These are phyloP conservation scores for Archips crataeganus DNA, from an alignment of 2,888 invertebrate species.

Conservation along the genomic window DNA sequence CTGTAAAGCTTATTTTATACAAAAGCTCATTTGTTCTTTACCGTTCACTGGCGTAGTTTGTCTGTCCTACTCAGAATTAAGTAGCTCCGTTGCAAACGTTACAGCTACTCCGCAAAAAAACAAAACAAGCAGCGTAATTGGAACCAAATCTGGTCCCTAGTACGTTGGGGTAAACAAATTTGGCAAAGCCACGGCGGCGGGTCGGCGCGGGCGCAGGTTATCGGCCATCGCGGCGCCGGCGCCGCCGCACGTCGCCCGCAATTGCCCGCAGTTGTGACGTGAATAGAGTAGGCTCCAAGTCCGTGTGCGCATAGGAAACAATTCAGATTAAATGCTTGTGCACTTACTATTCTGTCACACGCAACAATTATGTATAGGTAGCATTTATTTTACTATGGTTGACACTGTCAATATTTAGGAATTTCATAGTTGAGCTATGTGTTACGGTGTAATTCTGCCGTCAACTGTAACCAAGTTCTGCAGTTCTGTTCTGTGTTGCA, in stretches of 20 bases:
- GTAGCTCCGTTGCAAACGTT: background rate
- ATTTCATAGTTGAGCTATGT: too few relatives aligned
- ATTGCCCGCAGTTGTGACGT: conserved; percentile 17
- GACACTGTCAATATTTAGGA: too few relatives aligned
- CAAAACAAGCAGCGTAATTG: background rate
- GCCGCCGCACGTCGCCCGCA: conserved; percentile 16
- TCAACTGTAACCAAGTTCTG: too few relatives aligned
- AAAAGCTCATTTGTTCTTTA: too few relatives aligned
- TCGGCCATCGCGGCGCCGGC: conserved; percentile 24
- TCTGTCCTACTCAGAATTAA: too few relatives aligned
- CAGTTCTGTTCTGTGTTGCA: too few relatives aligned
- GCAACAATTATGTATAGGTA: too few relatives aligned
- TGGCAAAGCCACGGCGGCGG: conserved; percentile 1
- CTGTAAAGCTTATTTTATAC: too few relatives aligned
- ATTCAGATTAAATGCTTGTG: background rate
- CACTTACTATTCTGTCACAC: too few relatives aligned
- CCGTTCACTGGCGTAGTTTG: too few relatives aligned
- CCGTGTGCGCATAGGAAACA: background rate
- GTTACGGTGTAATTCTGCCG: too few relatives aligned
- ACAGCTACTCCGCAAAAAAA: background rate
- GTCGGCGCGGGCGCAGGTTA: conserved; percentile 10
- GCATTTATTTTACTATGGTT: too few relatives aligned
- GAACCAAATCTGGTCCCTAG: background rate
- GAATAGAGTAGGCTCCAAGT: background rate
- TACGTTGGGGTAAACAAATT: background rate